These are phyloP conservation scores for Prorops nasuta DNA, from an alignment of 1,140 invertebrate species.

Conservation along the genomic window DNA sequence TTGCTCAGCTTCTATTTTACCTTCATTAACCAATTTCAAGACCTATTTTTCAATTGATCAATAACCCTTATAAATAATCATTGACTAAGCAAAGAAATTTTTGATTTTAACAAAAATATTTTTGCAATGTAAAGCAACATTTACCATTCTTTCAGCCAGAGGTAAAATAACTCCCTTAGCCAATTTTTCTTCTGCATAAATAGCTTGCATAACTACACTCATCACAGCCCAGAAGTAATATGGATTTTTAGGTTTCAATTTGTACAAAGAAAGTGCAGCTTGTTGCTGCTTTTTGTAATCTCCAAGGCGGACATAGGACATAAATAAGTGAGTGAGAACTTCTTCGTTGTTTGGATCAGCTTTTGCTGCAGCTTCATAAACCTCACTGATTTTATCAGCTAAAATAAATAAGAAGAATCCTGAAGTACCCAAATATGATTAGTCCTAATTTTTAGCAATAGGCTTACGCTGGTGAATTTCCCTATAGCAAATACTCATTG, in stretches of 20 bases:
- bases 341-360: constrained; percentile 88
- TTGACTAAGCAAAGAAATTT: background rate
- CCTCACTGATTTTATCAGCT: constrained; percentile 85
- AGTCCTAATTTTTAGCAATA: background rate
- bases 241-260: constrained; percentile 88
- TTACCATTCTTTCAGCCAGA: constrained; percentile 80
- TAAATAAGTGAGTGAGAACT: constrained; percentile 89
- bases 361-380: constrained; percentile 87
- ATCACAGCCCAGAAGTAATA: constrained; percentile 98
- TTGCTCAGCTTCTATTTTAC: constrained; percentile 89
- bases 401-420: constrained; percentile 9
- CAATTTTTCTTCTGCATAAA: constrained; percentile 45
- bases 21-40: constrained; percentile 84
- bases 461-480: constrained; percentile 85
- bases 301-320: constrained; percentile 88
- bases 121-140: constrained; percentile 1
- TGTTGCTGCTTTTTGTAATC: constrained; percentile 91
- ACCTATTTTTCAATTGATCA: constrained; percentile 60
- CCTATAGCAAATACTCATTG: constrained; percentile 93
- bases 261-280: constrained; percentile 85
- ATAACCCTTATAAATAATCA: constrained; percentile 1
- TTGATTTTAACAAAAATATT: background rate
- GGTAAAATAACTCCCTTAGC: constrained; percentile 61
- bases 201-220: constrained; percentile 90
- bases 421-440: background rate